Evolutionary conservation across 92 coral and sea anemone genomes (phyloP), one percentile per base, ranked within the genome.

Genomic region (Pocillopora meandrina): DNA sequence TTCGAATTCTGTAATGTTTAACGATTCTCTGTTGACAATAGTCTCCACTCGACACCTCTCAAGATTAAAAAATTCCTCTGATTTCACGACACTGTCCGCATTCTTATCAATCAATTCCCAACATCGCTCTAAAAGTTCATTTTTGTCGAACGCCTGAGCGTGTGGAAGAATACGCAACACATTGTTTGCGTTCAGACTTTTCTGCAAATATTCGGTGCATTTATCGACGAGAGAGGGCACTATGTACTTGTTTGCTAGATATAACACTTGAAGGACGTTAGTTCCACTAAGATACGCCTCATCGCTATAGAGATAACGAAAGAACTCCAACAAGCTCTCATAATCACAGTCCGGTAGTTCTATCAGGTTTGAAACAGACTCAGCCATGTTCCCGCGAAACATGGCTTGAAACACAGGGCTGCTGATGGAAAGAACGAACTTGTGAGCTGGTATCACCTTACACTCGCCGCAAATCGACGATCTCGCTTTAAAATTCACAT

Each of bases 221-320:
- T 56, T 79, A 26, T 70, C 47, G 36, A 60, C 78, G 20, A 86
- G 85, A 31, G 85, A 79, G 36, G 89, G 85, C 47, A 86, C 81
- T 47, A 86, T 72, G 65, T 86, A 86, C 42, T 86, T 86, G 72
- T 83, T 73, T 12, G 86, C 86, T 64, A 83, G 57, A 64, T 83
- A 83, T 5, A 83, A 47, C 12, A 83, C 62, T 47, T 83, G 86
- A 62, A 83, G 21, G 9, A 83, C 80, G 18, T 83, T 83, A 1
- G 60, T 55, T 55, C 80, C 86, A 56, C 56, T 83, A 11, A 83
- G 56, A 17, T 83, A 49, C 79, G 64, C 71, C 62, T 83, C 86
- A 52, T 83, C 86, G 31, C 73, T 83, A 73, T 83, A 83, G 8
- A 83, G 55, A 74, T 47, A 83, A 17, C 86, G 86, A 62, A 83